These are phyloP conservation scores for Apodemus sylvaticus DNA, from an alignment of 2,113 vertebrate genomes.

Conservation along the genomic window DNA sequence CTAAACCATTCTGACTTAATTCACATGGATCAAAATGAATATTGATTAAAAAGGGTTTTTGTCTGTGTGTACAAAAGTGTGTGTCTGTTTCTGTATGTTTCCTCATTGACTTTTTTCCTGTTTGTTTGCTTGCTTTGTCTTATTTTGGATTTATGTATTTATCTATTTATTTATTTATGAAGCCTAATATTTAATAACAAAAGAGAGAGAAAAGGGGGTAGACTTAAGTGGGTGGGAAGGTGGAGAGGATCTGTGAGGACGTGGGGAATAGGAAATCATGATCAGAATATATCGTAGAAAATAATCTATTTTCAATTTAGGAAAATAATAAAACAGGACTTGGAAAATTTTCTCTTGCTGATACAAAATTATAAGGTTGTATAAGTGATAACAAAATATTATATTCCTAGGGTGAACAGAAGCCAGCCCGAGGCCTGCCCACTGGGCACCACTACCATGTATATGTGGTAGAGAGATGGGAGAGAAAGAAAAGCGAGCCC, in stretches of 20 bases:
- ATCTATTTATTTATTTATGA: background rate
- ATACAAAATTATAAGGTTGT: background rate
- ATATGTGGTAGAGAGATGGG: background rate
- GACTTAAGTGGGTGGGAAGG: background rate
- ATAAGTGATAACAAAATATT: background rate
- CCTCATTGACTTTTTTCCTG: background rate
- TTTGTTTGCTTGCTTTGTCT: background rate
- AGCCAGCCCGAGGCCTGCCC: background rate
- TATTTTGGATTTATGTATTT: background rate
- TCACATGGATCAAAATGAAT: background rate
- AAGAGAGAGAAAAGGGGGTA: background rate
- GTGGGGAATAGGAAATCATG: background rate
- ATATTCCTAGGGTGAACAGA: background rate
- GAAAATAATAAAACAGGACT: too few species aligned
- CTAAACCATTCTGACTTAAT: background rate
- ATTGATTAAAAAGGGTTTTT: background rate
- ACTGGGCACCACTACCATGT: background rate
- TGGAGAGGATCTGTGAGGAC: background rate
- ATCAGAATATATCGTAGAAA: background rate
- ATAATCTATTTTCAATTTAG: background rate
- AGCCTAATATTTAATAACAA: background rate
- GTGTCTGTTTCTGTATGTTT: background rate
- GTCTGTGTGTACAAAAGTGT: background rate
- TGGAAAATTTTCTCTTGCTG: background rate
- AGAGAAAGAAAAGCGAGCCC: background rate